These are phyloP conservation scores for Metallyticus violacea DNA, from an alignment of 2,888 invertebrate genomes.

Conservation along the genomic window DNA sequence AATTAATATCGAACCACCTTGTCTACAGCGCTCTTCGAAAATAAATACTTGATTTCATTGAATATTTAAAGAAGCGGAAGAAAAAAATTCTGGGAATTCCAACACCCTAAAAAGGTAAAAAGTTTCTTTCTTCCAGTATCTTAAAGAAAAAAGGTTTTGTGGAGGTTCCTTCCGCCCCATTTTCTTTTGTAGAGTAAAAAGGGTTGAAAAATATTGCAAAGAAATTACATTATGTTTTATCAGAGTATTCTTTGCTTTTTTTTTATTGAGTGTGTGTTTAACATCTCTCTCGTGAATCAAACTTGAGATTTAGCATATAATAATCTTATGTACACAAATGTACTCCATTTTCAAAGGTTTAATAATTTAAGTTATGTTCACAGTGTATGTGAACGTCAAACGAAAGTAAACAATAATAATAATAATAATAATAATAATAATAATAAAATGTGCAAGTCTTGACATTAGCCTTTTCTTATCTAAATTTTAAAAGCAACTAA, in stretches of 20 bases:
- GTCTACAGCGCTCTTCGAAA: not conserved
- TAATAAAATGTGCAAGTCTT: too few relatives aligned
- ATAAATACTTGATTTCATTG: not conserved
- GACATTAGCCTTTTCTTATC: too few relatives aligned
- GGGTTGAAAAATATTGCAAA: not conserved
- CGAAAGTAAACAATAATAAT: too few relatives aligned
- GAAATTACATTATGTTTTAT: not conserved
- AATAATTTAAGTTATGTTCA: too few relatives aligned
- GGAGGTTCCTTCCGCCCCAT: not conserved
- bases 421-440: too few relatives aligned
- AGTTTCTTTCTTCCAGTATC: not conserved
- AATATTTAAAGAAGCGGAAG: not conserved
- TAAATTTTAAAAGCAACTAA: too few relatives aligned
- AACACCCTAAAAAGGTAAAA: not conserved
- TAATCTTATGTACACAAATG: too few relatives aligned
- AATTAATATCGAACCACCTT: not conserved
- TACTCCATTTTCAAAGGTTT: too few relatives aligned
- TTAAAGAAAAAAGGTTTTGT: not conserved
- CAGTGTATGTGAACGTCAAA: too few relatives aligned
- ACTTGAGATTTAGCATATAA: too few relatives aligned
- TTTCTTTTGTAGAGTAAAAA: not conserved
- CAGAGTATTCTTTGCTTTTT: not conserved
- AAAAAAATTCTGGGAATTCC: not conserved
- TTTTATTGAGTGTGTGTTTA: too few relatives aligned
- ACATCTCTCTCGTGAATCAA: too few relatives aligned